These are phyloP conservation scores for Butorides virescens DNA, from an alignment of 2,113 vertebrate genomes.

Conservation along the genomic window DNA sequence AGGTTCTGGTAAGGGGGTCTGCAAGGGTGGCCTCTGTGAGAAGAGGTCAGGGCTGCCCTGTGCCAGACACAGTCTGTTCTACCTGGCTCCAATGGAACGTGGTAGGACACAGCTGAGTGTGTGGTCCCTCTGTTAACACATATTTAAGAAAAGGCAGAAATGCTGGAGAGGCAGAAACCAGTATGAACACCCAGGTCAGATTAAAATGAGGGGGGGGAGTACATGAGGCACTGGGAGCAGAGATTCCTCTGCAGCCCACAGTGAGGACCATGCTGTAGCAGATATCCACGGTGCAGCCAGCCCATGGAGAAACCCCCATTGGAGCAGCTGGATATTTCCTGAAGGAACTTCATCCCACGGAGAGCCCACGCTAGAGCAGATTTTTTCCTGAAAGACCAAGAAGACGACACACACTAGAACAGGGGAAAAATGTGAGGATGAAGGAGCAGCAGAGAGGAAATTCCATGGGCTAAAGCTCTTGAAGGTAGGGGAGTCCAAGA, in stretches of 20 bases:
- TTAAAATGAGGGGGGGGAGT: neutral
- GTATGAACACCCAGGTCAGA: neutral
- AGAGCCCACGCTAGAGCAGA: fast-evolving
- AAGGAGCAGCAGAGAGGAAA: neutral
- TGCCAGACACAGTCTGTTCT: neutral
- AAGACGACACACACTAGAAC: neutral
- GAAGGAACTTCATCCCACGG: neutral
- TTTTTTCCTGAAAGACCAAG: neutral
- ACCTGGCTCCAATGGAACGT: neutral
- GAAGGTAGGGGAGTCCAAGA: too few relatives aligned
- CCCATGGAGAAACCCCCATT: fast-evolving
- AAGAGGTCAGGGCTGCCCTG: neutral
- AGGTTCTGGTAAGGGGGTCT: neutral
- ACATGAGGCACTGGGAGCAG: neutral
- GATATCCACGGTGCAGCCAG: neutral
- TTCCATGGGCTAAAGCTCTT: too few relatives aligned
- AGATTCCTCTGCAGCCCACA: neutral
- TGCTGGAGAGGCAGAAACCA: neutral
- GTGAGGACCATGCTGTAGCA: neutral
- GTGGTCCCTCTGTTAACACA: neutral
- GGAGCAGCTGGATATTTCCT: neutral
- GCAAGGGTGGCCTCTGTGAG: neutral
- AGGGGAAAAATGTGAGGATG: neutral
- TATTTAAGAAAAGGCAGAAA: neutral
- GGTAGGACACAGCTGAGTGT: neutral